A percentile compares a stretch with the other conserved stretches of the same genome.
These are phyloP conservation scores for Ceratina calcarata DNA, from an alignment of 1,140 invertebrate genomes.

Conservation along the genomic window DNA sequence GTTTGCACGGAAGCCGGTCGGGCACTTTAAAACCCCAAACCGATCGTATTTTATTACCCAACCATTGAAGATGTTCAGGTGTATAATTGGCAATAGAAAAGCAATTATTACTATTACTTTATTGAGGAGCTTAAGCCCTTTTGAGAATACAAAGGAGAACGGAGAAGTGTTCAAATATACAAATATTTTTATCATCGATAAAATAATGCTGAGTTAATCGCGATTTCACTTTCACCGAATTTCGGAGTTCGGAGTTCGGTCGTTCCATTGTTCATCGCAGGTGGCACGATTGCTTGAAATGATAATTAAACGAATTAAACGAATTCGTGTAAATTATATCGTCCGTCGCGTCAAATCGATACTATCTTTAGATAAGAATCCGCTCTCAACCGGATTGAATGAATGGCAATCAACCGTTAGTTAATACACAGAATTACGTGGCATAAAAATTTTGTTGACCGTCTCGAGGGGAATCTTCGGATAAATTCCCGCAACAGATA, in stretches of 20 bases:
- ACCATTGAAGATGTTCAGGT: background rate
- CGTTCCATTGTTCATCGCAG: background rate
- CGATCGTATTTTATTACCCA: background rate
- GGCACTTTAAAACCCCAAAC: slow-evolving; percentile 20
- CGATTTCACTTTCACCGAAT: background rate
- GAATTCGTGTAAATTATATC: background rate
- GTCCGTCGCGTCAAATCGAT: background rate
- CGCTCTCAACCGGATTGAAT: background rate
- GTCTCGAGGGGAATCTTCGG: background rate
- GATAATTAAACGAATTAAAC: too few relatives aligned
- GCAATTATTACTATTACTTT: background rate
- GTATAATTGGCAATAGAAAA: background rate
- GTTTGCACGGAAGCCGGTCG: slow-evolving; percentile 38
- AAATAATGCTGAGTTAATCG: background rate
- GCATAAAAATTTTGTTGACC: slow-evolving; percentile 12
- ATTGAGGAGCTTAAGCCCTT: too few relatives aligned
- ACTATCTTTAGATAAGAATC: too few relatives aligned
- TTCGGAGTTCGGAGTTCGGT: background rate
- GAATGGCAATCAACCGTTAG: background rate
- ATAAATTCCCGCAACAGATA: background rate
- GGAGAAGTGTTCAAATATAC: too few relatives aligned
- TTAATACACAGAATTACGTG: slow-evolving; percentile 3
- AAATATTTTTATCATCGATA: background rate
- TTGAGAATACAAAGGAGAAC: too few relatives aligned
- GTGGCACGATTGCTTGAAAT: background rate